Conservation (phyloP, 2,113 vertebrate species). For the Madoqua kirkii region DNA sequence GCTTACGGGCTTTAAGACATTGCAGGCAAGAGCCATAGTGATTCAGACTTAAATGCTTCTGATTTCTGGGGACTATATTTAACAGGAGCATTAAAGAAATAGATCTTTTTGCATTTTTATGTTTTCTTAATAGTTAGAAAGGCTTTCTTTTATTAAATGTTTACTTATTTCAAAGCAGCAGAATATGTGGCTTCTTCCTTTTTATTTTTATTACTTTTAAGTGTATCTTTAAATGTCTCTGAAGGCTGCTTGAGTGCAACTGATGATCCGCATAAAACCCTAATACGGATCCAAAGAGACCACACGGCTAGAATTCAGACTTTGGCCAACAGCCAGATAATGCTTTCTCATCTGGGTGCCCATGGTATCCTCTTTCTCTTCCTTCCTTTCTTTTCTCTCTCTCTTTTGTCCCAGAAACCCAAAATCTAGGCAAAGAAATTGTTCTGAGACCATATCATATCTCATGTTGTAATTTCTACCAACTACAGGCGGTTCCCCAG, state of each 20-base stretch:
- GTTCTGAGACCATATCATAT: background rate
- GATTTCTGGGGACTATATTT: conserved; percentile 79
- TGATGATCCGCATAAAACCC: background rate
- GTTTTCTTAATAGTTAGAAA: conserved; percentile 77
- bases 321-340: background rate
- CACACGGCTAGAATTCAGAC: background rate
- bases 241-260: background rate
- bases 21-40: conserved; percentile 69
- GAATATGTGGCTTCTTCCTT: conserved; percentile 31
- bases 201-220: conserved; percentile 42
- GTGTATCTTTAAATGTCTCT: background rate
- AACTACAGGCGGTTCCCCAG: background rate
- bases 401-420: background rate
- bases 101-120: conserved; percentile 78
- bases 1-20: conserved; percentile 76
- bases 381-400: background rate
- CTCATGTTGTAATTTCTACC: background rate
- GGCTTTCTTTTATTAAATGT: conserved; percentile 80
- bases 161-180: conserved; percentile 75
- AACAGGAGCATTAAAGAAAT: conserved; percentile 80
- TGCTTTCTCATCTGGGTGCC: background rate
- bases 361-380: background rate
- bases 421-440: conserved; percentile 9
- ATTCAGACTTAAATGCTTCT: conserved; percentile 74
- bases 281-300: background rate